Percentiles rank a stretch among this genome's conserved stretches.
These are phyloP conservation scores for Carcina quercana DNA, from an alignment of 2,888 invertebrate genomes.

Conservation along the genomic window DNA sequence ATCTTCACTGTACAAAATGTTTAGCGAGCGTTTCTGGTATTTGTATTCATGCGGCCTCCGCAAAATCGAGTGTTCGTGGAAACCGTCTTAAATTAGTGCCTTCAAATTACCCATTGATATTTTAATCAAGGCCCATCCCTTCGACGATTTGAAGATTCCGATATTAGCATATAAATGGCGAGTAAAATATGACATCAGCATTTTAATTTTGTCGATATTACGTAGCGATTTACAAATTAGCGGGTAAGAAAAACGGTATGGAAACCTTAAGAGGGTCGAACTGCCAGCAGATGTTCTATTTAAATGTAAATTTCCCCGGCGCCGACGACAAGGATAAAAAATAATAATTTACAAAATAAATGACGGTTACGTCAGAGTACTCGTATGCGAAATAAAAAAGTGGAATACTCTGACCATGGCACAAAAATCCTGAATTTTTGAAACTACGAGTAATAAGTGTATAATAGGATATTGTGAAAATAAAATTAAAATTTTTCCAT, in stretches of 20 bases:
- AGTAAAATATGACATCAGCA: conserved; percentile 73
- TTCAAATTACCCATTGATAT: conserved; percentile 67
- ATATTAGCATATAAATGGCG: conserved; percentile 70
- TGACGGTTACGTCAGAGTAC: conserved; percentile 40
- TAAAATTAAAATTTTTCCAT: too few species aligned
- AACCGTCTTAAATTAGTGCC: conserved; percentile 35
- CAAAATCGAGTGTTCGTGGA: conserved; percentile 24
- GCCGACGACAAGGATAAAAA: conserved; percentile 60
- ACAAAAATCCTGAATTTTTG: too few species aligned
- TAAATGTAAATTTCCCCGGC: conserved; percentile 69
- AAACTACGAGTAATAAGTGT: too few species aligned
- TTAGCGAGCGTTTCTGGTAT: conserved; percentile 21
- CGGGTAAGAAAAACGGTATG: conserved; percentile 66
- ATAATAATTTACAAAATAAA: conserved; percentile 58
- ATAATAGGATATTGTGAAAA: too few species aligned
- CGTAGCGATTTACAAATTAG: conserved; percentile 73
- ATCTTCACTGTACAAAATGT: conserved; percentile 19
- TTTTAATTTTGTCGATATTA: conserved; percentile 73
- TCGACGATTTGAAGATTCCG: conserved; percentile 36
- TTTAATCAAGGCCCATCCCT: conserved; percentile 57
- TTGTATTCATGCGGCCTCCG: conserved; percentile 36
- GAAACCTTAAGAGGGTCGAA: conserved; percentile 65
- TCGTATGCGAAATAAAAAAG: conserved; percentile 15
- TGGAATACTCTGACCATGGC: too few species aligned
- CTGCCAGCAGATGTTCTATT: conserved; percentile 70